Evolutionary conservation across 1,140 invertebrate genomes (phyloP), one percentile per base, ranked within the genome.

Genomic region (Heterodera schachtii): DNA sequence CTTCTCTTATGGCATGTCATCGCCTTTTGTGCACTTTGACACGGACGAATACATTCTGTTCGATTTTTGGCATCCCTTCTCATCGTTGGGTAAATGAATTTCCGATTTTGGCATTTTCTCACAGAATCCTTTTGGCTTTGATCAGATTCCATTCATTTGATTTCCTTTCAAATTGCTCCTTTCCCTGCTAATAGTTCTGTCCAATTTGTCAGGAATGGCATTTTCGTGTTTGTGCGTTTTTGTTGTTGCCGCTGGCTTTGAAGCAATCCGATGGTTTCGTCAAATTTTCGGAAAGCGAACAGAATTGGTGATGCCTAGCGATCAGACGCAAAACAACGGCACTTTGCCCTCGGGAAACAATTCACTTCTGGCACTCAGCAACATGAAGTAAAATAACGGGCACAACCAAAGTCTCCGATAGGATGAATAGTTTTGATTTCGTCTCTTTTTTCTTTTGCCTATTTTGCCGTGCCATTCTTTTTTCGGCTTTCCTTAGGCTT

Each of bases 241-340:
- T 64, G 57, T 64, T 19, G 19, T 64, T 64, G 57, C 57, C 57
- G 57, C 57, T 3, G 16, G 16, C 19, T 64, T 64, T 64, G 57
- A 64, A 19, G 57, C 57, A 5, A 64, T 64, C 16, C 11, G 57
- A 64, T 16, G 57, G 57, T 64, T 64, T 4, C 57, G 57, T 2
- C 57, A 64, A 5, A 64, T 64, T 64, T 64, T 13, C 11, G 57
- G 57, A 19, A 64, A 19, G 4, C 57, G 57, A 64, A 5, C 57
- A 64, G 57, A 64, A 19, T 3, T 64, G 11, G 57, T 64, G 57
- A 64, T 64, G 57, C 57, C 57, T 5, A 64, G 57, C 57, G 57
- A 64, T 64, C 57, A 64, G 57, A 64, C 57, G 57, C 57, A 64
- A 5, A 64, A 64, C 57, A 64, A 64, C 57, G 57, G 57, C 57